phyloP scores from a whole-genome alignment of 2,113 vertebrate species.

The Brachypodius melanocephalos region DNA sequence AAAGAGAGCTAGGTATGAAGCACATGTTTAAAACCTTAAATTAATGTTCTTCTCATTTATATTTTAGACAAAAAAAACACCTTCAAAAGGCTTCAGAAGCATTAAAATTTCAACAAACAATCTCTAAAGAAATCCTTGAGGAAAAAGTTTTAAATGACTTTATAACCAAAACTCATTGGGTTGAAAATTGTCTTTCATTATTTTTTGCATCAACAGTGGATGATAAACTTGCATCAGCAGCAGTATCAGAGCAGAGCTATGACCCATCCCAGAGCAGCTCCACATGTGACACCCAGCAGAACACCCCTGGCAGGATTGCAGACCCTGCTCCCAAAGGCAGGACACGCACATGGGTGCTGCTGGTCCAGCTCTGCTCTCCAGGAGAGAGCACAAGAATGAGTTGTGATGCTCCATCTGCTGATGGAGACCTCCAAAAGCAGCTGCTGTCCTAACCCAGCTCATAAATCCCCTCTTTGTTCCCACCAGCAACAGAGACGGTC shows the following conservation, averaged over 20 bases:
- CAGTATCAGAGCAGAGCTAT: neutral
- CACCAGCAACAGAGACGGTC: fast-evolving
- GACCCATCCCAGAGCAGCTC: neutral
- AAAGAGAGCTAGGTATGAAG: neutral
- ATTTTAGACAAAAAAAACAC: neutral
- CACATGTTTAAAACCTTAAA: neutral
- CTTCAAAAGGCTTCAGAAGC: neutral
- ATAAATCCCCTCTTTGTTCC: fast-evolving
- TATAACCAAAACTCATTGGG: neutral
- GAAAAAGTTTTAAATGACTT: neutral
- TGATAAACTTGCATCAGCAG: neutral
- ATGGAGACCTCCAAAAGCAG: neutral
- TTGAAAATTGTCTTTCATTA: neutral
- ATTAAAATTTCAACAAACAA: neutral
- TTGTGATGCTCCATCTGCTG: fast-evolving
- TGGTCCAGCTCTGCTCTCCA: neutral
- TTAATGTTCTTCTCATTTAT: neutral
- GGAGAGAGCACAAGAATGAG: no score
- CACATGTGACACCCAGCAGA: fast-evolving
- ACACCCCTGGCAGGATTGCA: neutral
- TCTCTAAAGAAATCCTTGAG: neutral
- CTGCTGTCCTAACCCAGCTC: no score
- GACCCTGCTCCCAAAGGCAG: neutral
- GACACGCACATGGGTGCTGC: fast-evolving
- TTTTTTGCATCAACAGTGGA: neutral